phyloP scores from a whole-genome alignment of 2,888 invertebrate species.

The Rhingia rostrata region DNA sequence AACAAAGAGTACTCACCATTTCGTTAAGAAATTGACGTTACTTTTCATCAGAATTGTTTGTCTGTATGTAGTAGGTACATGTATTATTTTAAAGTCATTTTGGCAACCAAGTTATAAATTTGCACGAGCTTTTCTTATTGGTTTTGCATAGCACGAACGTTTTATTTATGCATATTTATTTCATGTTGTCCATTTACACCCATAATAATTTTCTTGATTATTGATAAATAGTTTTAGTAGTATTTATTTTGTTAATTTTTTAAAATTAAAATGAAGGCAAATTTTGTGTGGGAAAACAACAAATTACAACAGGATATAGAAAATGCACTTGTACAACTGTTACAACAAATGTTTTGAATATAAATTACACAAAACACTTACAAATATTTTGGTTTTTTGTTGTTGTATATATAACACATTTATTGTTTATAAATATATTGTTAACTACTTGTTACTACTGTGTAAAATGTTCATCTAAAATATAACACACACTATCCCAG shows the following conservation, averaged over 20 bases:
- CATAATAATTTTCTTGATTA: too few relatives aligned
- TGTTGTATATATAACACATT: constrained; percentile 37
- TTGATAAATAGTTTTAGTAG: constrained; percentile 5
- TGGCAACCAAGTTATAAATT: background rate
- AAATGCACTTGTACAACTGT: constrained; percentile 47
- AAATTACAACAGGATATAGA: constrained; percentile 51
- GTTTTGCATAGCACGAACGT: constrained; percentile 51
- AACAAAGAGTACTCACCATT: too few relatives aligned
- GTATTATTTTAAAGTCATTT: background rate
- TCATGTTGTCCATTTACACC: too few relatives aligned
- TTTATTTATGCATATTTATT: background rate
- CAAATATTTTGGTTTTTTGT: constrained; percentile 20
- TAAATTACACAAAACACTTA: constrained; percentile 47
- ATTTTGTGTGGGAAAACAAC: constrained; percentile 29
- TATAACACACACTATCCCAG: constrained; percentile 64
- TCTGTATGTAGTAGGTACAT: too few relatives aligned
- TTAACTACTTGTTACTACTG: constrained; percentile 58
- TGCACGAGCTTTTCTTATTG: background rate
- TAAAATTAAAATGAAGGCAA: constrained; percentile 14
- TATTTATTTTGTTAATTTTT: constrained; percentile 7
- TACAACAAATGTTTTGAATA: constrained; percentile 37
- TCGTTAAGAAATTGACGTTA: too few relatives aligned
- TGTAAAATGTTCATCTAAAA: constrained; percentile 68
- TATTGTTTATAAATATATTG: constrained; percentile 42
- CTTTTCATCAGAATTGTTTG: too few relatives aligned